Conservation (phyloP, 1,140 invertebrate species). For the Bombyx mori region DNA sequence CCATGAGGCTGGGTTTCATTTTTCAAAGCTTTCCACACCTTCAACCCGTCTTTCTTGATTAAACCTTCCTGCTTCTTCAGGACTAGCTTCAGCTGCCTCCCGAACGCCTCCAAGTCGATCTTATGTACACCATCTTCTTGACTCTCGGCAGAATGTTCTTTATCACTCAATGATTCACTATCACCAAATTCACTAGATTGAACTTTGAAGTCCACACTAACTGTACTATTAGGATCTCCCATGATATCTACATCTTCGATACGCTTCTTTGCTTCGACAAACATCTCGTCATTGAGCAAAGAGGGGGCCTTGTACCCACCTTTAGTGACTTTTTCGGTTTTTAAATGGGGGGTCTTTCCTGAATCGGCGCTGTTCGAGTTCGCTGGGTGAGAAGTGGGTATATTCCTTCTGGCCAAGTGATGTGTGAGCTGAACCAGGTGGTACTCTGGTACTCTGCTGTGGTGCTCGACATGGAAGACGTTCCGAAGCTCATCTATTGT, state of each 20-base stretch:
- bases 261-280: constrained; percentile 45
- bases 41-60: constrained; percentile 79
- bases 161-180: constrained; percentile 43
- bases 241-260: constrained; percentile 59
- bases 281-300: constrained; percentile 57
- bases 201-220: constrained; percentile 44
- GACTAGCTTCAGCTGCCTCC: constrained; percentile 79
- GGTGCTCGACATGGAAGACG: constrained; percentile 85
- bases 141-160: constrained; percentile 64
- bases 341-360: constrained; percentile 58
- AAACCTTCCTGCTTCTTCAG: constrained; percentile 81
- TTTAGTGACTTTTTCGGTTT: constrained; percentile 21
- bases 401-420: constrained; percentile 62
- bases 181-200: constrained; percentile 57
- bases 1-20: constrained; percentile 79
- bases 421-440: constrained; percentile 72
- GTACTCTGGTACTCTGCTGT: constrained; percentile 76
- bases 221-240: constrained; percentile 56
- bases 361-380: constrained; percentile 28
- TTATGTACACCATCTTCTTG: constrained; percentile 72
- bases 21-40: constrained; percentile 81
- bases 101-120: constrained; percentile 84
- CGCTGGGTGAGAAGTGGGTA: constrained; percentile 36
- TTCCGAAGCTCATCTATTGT: constrained; percentile 82
- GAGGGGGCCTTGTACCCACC: constrained; percentile 29